These are phyloP conservation scores for Carterocephalus palaemon DNA, from an alignment of 2,888 invertebrate species.

Conservation along the genomic window DNA sequence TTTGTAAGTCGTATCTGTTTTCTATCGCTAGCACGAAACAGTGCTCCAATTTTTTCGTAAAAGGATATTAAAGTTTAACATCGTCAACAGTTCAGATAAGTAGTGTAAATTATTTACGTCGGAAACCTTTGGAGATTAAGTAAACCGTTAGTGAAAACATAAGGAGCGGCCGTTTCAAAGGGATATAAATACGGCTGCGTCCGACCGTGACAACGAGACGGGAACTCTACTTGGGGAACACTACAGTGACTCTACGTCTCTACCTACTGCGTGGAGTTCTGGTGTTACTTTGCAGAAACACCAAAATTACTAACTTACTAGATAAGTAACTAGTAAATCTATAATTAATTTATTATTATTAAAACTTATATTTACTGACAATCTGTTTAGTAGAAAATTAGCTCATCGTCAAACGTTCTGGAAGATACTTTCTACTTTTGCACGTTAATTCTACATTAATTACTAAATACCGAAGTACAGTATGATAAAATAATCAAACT, in stretches of 20 bases:
- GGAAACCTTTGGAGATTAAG: constrained; percentile 36
- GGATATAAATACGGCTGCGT: constrained; percentile 55
- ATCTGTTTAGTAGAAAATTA: no score
- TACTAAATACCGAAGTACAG: no score
- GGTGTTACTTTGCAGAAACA: no score
- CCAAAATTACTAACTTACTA: no score
- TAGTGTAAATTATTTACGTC: constrained; percentile 33
- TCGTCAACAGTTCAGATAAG: constrained; percentile 24
- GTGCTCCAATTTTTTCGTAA: constrained; percentile 6
- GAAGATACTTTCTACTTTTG: no score
- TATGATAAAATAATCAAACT: no score
- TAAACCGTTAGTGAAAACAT: constrained; percentile 49
- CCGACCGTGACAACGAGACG: constrained; percentile 43
- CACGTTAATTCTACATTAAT: no score
- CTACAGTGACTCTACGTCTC: constrained; percentile 46
- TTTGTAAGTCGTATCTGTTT: background rate
- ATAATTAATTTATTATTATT: no score
- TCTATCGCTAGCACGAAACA: background rate
- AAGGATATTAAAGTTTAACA: constrained; percentile 11
- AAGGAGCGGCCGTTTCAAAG: constrained; percentile 58
- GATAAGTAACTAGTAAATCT: no score
- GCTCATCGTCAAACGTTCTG: no score
- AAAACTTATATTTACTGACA: no score
- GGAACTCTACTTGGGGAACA: constrained; percentile 26
- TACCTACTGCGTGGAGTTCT: no score